phyloP scores from a whole-genome alignment of 2,888 invertebrate genomes.

The Augochlorella aurata region DNA sequence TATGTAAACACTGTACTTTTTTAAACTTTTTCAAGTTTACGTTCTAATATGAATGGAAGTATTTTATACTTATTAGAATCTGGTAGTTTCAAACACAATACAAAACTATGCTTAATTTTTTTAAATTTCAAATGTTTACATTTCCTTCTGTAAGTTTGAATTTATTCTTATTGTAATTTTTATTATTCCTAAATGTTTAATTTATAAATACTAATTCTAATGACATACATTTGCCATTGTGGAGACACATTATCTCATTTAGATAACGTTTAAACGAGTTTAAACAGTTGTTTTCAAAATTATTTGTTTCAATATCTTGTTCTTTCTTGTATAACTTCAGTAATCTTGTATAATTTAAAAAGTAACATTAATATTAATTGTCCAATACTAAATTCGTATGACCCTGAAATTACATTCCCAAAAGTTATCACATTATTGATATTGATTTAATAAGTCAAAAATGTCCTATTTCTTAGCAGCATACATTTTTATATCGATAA shows the following conservation, averaged over 20 bases:
- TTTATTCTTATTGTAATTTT: constrained; percentile 24
- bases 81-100: constrained; percentile 40
- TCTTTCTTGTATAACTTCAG: constrained; percentile 3
- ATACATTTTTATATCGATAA: constrained; percentile 4
- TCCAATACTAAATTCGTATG: constrained; percentile 17
- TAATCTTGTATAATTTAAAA: constrained; percentile 18
- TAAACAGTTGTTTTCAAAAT: not conserved
- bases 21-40: not conserved
- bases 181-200: not conserved
- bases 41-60: constrained; percentile 9
- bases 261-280: not conserved
- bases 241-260: not conserved
- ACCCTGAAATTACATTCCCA: constrained; percentile 17
- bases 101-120: constrained; percentile 11
- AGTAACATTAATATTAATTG: constrained; percentile 13
- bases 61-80: constrained; percentile 20
- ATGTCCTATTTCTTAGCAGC: not conserved
- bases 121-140: constrained; percentile 19
- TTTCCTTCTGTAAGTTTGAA: constrained; percentile 14
- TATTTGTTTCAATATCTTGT: constrained; percentile 1
- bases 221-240: constrained; percentile 2
- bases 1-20: constrained; percentile 21
- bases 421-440: constrained; percentile 7
- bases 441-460: constrained; percentile 12
- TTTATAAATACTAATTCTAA: constrained; percentile 21